A percentile compares a stretch with the other conserved stretches of the same genome.
phyloP scores from a whole-genome alignment of 2,888 invertebrate species.

The Liopterus haemorrhoidalis region DNA sequence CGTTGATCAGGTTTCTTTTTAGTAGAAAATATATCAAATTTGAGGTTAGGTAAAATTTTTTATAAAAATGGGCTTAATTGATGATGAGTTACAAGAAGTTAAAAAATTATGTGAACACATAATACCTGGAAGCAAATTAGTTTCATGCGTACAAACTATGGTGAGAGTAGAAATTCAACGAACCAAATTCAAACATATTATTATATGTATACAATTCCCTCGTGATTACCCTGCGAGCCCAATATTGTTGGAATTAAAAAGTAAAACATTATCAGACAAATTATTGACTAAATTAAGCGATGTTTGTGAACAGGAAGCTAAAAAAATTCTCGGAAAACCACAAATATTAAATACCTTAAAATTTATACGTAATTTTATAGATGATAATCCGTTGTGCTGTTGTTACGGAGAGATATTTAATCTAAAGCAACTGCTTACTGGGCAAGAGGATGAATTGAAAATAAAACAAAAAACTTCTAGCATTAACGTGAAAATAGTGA shows the following conservation, averaged over 20 bases:
- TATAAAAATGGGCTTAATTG: slow-evolving; percentile 63
- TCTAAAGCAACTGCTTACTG: slow-evolving; percentile 50
- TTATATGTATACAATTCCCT: slow-evolving; percentile 62
- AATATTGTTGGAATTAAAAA: slow-evolving; percentile 62
- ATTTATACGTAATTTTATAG: slow-evolving; percentile 59
- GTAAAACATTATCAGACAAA: slow-evolving; percentile 60
- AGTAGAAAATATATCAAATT: too few relatives aligned
- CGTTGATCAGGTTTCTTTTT: too few relatives aligned
- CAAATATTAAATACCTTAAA: slow-evolving; percentile 55
- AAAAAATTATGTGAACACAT: slow-evolving; percentile 57
- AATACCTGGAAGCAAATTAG: slow-evolving; percentile 56
- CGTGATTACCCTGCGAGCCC: slow-evolving; percentile 55
- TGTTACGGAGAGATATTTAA: slow-evolving; percentile 65
- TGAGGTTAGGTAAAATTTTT: too few relatives aligned
- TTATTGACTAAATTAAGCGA: slow-evolving; percentile 56
- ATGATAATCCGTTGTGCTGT: slow-evolving; percentile 64
- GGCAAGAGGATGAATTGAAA: slow-evolving; percentile 54
- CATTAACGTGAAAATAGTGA: slow-evolving; percentile 52
- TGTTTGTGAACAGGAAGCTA: slow-evolving; percentile 56
- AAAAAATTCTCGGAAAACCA: slow-evolving; percentile 54
- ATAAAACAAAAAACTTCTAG: slow-evolving; percentile 61
- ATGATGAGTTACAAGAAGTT: slow-evolving; percentile 61
- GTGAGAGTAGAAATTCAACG: slow-evolving; percentile 63
- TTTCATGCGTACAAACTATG: slow-evolving; percentile 59
- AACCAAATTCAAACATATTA: slow-evolving; percentile 56